phyloP scores from a whole-genome alignment of 2,888 invertebrate genomes.

The Hypolimnas misippus region DNA sequence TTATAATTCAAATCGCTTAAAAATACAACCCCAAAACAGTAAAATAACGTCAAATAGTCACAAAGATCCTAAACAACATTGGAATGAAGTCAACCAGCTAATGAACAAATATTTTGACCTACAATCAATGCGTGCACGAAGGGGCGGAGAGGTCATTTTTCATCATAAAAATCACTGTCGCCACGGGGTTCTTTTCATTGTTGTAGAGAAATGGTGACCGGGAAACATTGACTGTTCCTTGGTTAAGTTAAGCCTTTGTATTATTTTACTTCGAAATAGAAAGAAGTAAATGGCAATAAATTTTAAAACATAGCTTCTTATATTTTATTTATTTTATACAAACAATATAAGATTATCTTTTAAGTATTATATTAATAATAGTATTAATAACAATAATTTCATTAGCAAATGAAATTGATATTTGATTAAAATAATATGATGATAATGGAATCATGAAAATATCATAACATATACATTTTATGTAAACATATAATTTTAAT shows the following conservation, averaged over 20 bases:
- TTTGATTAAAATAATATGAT: too few species aligned
- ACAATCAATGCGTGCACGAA: slow-evolving; percentile 58
- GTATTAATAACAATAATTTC: too few species aligned
- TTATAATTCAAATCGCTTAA: too few species aligned
- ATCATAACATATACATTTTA: too few species aligned
- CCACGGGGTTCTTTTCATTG: slow-evolving; percentile 62
- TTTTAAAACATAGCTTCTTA: not conserved
- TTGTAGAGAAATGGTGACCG: slow-evolving; percentile 39
- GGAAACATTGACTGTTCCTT: slow-evolving; percentile 62
- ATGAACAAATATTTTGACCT: slow-evolving; percentile 68
- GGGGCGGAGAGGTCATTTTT: slow-evolving; percentile 60
- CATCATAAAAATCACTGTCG: slow-evolving; percentile 66
- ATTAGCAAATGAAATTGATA: too few species aligned
- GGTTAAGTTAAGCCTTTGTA: slow-evolving; percentile 32
- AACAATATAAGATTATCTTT: too few species aligned
- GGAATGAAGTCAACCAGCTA: slow-evolving; percentile 53
- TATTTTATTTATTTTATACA: not conserved
- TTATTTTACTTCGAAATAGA: not conserved
- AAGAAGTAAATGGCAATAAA: not conserved
- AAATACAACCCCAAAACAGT: slow-evolving; percentile 23
- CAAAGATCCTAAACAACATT: slow-evolving; percentile 32
- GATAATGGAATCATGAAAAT: too few species aligned
- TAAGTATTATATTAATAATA: too few species aligned
- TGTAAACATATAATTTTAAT: too few species aligned
- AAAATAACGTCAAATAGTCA: slow-evolving; percentile 11